phyloP scores from a whole-genome alignment of 1,140 invertebrate genomes.

The Cydia fagiglandana region DNA sequence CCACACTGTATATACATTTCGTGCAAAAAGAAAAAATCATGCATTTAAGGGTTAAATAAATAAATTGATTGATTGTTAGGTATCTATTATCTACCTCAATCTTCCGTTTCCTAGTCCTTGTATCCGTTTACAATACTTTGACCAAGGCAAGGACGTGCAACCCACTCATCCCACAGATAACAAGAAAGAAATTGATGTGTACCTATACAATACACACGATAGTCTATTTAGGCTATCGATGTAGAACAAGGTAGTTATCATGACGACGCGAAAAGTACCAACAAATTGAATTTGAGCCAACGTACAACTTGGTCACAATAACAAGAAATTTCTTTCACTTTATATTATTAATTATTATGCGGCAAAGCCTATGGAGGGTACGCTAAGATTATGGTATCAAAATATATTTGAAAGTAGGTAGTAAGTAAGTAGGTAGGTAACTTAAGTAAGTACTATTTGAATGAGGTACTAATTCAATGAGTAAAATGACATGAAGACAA shows the following conservation, averaged over 20 bases:
- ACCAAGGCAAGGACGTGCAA: neutral
- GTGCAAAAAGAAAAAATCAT: too few species aligned
- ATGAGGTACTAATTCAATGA: too few species aligned
- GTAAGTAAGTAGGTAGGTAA: too few species aligned
- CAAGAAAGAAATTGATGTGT: neutral
- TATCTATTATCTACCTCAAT: neutral
- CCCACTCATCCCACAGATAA: neutral
- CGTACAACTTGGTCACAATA: neutral
- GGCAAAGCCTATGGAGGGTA: too few species aligned
- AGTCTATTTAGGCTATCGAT: constrained; percentile 23
- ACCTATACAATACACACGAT: neutral
- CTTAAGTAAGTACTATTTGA: too few species aligned
- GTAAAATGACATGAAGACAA: too few species aligned
- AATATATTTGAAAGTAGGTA: too few species aligned
- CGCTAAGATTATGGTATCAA: too few species aligned
- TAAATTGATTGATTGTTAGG: too few species aligned
- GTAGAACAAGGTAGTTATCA: constrained; percentile 25
- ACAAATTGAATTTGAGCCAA: neutral
- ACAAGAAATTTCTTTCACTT: neutral
- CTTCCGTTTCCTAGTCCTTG: neutral
- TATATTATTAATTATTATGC: too few species aligned
- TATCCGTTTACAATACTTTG: neutral
- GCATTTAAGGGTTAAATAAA: too few species aligned
- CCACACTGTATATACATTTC: too few species aligned
- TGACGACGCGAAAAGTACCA: neutral